Conservation (phyloP, 2,888 invertebrate species). For the Pollenia amentaria region DNA sequence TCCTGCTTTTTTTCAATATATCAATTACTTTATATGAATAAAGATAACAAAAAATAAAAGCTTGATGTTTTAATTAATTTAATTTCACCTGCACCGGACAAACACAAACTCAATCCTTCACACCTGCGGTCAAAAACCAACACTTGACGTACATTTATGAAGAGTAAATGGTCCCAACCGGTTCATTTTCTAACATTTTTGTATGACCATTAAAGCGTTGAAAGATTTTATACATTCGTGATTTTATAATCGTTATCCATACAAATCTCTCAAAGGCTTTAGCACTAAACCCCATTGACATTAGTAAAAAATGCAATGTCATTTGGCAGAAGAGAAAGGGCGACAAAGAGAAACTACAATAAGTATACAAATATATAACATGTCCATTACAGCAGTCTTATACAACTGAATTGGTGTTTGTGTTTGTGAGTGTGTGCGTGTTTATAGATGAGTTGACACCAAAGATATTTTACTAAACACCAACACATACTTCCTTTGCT, state of each 20-base stretch:
- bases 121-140: slow-evolving; percentile 36
- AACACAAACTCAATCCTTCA: slow-evolving; percentile 21
- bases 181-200: slow-evolving; percentile 9
- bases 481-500: neutral
- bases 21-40: neutral
- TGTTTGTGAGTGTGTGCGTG: slow-evolving; percentile 2
- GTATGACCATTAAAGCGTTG: slow-evolving; percentile 60
- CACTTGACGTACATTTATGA: slow-evolving; percentile 30
- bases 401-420: neutral
- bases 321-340: neutral
- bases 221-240: slow-evolving; percentile 68
- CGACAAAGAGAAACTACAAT: neutral
- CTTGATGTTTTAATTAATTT: slow-evolving; percentile 67
- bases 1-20: neutral
- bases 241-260: slow-evolving; percentile 67
- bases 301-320: slow-evolving; percentile 27
- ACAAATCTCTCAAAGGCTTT: slow-evolving; percentile 50
- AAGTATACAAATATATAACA: slow-evolving; percentile 44
- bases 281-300: neutral
- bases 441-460: slow-evolving; percentile 31
- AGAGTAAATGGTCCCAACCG: slow-evolving; percentile 19
- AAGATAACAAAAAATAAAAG: slow-evolving; percentile 13
- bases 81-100: slow-evolving; percentile 46
- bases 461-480: slow-evolving; percentile 49
- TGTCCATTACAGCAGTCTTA: slow-evolving; percentile 50